phyloP scores from a whole-genome alignment of 2,888 invertebrate species.

The Drosophila histrio region DNA sequence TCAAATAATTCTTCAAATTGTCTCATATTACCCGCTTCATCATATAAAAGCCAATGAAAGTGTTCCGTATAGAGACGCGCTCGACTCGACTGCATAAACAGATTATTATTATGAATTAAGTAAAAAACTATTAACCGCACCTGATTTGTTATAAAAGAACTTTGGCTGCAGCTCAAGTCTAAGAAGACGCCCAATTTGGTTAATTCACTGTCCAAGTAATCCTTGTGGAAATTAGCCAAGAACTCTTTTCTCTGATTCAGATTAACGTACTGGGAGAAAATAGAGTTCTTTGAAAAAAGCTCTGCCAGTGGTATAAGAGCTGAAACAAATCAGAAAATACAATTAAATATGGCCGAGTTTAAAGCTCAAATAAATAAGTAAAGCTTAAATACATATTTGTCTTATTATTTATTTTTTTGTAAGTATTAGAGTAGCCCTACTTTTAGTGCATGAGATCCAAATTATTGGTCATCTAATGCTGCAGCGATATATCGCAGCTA shows the following conservation, averaged over 20 bases:
- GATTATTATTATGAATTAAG: neutral
- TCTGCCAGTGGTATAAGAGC: constrained; percentile 48
- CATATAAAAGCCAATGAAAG: constrained; percentile 78
- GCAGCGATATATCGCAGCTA: too few species aligned
- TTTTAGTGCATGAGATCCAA: too few species aligned
- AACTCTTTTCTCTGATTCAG: constrained; percentile 23
- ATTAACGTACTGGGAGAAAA: constrained; percentile 65
- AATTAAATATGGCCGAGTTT: too few species aligned
- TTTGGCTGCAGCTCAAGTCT: constrained; percentile 72
- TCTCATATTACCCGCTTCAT: constrained; percentile 45
- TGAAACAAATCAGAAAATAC: constrained; percentile 25
- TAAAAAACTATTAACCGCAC: constrained; percentile 44
- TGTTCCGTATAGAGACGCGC: constrained; percentile 62
- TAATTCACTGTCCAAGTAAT: constrained; percentile 57
- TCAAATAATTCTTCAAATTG: constrained; percentile 56
- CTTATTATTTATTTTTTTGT: too few species aligned
- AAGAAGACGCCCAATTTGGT: constrained; percentile 72
- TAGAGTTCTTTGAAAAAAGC: constrained; percentile 38
- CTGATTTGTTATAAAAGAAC: constrained; percentile 60
- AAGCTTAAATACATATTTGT: too few species aligned
- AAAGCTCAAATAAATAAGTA: too few species aligned
- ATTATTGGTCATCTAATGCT: too few species aligned
- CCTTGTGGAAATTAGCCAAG: constrained; percentile 44
- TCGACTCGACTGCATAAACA: constrained; percentile 66
- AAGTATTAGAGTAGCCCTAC: too few species aligned